Base-by-base conservation (phyloP, 2,797 vertebrate genomes). In the Anniella stebbinsi region DNA sequence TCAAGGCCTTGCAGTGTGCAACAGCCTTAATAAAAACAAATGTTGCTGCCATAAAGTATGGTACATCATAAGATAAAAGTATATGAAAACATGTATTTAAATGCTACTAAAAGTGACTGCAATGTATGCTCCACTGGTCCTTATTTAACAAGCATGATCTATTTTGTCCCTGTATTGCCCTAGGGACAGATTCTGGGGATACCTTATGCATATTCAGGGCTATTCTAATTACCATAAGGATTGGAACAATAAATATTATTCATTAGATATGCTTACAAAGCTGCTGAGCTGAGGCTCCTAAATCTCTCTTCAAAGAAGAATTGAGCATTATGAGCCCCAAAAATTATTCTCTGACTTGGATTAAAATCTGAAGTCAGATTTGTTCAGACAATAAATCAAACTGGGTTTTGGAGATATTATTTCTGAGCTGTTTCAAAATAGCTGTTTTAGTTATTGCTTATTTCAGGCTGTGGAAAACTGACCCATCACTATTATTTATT, bases 21-120 rank as follows among this genome's bases (percentile, higher is more conserved):
- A 90, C 5, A 57, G 36, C 72, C 25, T 87, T 41, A 83, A 90
- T 36, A n/a, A 84, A 89, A 77, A 84, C 72, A 84, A 84, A 28
- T 87, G 76, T 83, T 25, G 41, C 60, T 41, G 69, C 70, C 75
- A 76, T 69, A 75, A 38, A 67, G 33, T 87, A 82, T 23, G 36
- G 3, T 67, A 67, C 17, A 76, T 63, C n/a, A 25, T 82, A 82
- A 81, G 28, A 66, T 66, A 87, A 89, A 86, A 33, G 81, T 48
- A 75, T 36, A 86, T 66, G 69, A 89, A 86, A 82, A 54, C 33
- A 75, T 73, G 4, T 30, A 28, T 76, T 70, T 23, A 45, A 72
- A 81, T 38, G 38, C 51, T 81, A 36, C 67, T 73, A 73, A 72
- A 86, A 81, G 57, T 28, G 41, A 73, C 25, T 54, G 17, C 63